phyloP scores from a whole-genome alignment of 2,888 invertebrate species.

The Stenolophus ochropezus region DNA sequence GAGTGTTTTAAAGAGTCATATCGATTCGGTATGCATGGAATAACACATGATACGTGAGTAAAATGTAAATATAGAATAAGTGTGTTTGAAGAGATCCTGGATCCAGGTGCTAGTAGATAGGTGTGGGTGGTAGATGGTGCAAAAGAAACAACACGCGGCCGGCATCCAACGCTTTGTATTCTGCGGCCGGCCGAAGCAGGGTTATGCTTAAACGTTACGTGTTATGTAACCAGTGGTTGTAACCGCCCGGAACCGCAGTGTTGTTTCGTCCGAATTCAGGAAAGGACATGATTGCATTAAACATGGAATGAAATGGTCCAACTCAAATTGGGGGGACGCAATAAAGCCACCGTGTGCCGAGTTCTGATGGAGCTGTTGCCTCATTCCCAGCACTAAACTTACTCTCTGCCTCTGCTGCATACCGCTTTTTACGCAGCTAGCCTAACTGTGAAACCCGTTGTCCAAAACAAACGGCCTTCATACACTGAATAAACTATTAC shows the following conservation, averaged over 20 bases:
- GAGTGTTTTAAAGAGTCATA: constrained; percentile 42
- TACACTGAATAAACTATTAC: neutral
- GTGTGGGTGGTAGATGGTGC: neutral
- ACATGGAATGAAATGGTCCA: constrained; percentile 35
- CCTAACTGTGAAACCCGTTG: neutral
- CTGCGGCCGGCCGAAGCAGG: constrained; percentile 17
- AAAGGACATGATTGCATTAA: constrained; percentile 38
- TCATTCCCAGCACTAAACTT: constrained; percentile 17
- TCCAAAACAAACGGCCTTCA: neutral
- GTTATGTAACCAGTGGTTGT: constrained; percentile 27
- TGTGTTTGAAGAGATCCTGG: constrained; percentile 41
- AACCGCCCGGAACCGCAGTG: constrained; percentile 4
- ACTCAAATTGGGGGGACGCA: constrained; percentile 40
- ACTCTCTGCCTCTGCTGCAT: neutral
- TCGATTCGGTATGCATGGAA: constrained; percentile 52
- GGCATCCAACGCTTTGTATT: constrained; percentile 26
- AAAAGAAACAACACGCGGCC: constrained; percentile 30
- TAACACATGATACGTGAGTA: constrained; percentile 54
- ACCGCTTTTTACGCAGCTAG: neutral
- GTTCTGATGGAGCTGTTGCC: constrained; percentile 12
- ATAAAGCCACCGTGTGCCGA: constrained; percentile 34
- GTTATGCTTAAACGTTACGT: constrained; percentile 42
- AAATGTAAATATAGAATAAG: constrained; percentile 47
- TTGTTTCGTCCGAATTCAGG: constrained; percentile 37
- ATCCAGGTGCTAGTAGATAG: neutral